A percentile compares a stretch with the other conserved stretches of the same genome.
These are phyloP conservation scores for Channa argus DNA, from an alignment of 2,113 vertebrate species.

Conservation along the genomic window DNA sequence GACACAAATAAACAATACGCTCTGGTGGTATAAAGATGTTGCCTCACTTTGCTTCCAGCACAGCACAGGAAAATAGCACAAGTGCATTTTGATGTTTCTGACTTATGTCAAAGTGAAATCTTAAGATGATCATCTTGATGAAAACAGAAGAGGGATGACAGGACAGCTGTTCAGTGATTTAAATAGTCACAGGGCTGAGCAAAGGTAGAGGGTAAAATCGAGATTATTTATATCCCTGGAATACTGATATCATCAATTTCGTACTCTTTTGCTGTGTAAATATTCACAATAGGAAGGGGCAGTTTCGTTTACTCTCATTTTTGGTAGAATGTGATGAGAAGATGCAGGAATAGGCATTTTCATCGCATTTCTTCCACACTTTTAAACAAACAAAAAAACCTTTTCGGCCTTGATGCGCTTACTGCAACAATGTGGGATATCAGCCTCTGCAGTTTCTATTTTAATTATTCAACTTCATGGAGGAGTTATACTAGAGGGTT, in stretches of 20 bases:
- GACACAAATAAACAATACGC: conserved; percentile 33
- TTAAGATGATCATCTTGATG: conserved; percentile 11
- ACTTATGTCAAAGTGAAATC: conserved; percentile 16
- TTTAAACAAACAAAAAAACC: too few relatives aligned
- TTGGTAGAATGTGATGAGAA: neutral
- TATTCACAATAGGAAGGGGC: neutral
- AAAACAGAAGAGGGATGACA: neutral
- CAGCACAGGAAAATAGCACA: neutral
- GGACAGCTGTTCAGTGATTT: conserved; percentile 9
- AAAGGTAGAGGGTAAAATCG: conserved; percentile 4
- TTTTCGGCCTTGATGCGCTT: too few relatives aligned
- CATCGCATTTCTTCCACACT: too few relatives aligned
- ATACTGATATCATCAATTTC: neutral
- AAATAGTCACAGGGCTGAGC: neutral
- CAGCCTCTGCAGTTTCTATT: neutral
- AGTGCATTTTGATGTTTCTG: conserved; percentile 20
- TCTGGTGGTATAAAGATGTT: conserved; percentile 20
- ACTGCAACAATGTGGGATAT: neutral
- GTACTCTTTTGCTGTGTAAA: neutral
- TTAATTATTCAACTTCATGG: neutral
- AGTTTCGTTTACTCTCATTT: neutral
- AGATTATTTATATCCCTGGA: conserved; percentile 13
- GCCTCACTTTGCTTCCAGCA: conserved; percentile 26
- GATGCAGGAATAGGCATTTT: too few relatives aligned
- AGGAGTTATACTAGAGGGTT: neutral